Evolutionary conservation across 2,113 vertebrate species (phyloP), one percentile per base, ranked within the genome.

Genomic region (Toxotes chatareus): DNA sequence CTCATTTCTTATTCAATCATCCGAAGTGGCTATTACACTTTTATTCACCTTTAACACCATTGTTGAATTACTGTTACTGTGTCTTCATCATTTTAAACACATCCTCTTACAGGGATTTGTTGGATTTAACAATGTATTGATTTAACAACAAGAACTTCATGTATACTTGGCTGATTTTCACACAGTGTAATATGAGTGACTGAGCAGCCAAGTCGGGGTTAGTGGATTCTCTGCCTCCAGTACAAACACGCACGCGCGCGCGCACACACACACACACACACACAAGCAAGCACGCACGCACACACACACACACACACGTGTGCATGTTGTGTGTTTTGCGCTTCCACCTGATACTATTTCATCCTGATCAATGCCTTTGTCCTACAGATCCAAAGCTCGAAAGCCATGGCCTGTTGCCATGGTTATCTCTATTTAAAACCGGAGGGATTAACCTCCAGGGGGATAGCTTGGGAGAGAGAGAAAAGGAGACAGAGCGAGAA

Each of bases 381-480:
- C 84, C 88, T 77, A 65, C 76, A 79, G 82, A 88, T 78, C 62
- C 61, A 64, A 82, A 82, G 87, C 92, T 89, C 51, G 36, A 86
- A 89, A 87, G 88, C 86, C 38, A 34, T 89, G 86, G 86, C 80
- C 86, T 87, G 93, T 94, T 93, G 92, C 91, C 91, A 94, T 94
- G 93, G 93, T 92, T 92, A 89, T 93, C 82, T 91, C 88, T 78
- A 88, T 90, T 89, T 86, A 79, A 93, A 90, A 93, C 82, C 63
- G 42, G 74, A 85, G 86, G 90, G 89, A 93, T 93, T 93, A 93
- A 92, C 92, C 91, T 92, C 88, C 44, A 64, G 80, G 79, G 83
- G 77, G 64, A 86, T 56, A 68, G 87, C 76, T 87, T 79, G 79
- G 80, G 76, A 61, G 51, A 77, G 68, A 78, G 68, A 75, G 63